Evolutionary conservation across 2,888 invertebrate genomes (phyloP), one percentile per base, ranked within the genome.

Genomic region (Beris chalybata): DNA sequence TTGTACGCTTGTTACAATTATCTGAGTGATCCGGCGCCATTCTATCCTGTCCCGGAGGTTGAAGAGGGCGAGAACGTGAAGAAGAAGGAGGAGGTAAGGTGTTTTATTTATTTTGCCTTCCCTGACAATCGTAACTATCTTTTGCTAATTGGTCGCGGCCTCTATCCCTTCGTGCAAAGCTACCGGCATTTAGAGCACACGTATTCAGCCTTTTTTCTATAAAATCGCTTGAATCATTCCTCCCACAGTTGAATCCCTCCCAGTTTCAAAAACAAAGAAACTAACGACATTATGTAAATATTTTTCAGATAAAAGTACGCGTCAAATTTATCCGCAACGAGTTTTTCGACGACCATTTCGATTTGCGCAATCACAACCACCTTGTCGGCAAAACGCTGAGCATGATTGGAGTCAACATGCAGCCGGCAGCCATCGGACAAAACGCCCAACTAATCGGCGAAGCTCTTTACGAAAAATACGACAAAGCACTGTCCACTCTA

Each of bases 321-420:
- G 88, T 97, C 0, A 85, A 84, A 67, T 96, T 85, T 77, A 75
- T 98, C 47, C 85, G 91, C 73, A 94, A 95, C 77, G 88, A 89
- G 0, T 92, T 85, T 77, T 89, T 90, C 80, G 96, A 97, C 82
- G 91, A 93, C 75, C 95, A 97, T 79, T 94, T 95, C 82, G 95
- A 95, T 80, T 83, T 96, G 22, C 85, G 80, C 67, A 88, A 92
- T 71, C 85, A 89, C 5, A 78, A 84, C 31, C 84, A 87, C 74
- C 81, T 93, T 48, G 83, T 92, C 57, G 96, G 96, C 0, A 97
- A 97, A 83, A 92, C 94, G 3, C 80, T 97, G 58, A 83, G 84
- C 44, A 85, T 85, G 81, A 84, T 88, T 68, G 86, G 87, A 4
- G 53, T 66, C 31, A 9, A 58, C 7, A 82, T 83, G 72, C 74